phyloP scores from a whole-genome alignment of 2,797 vertebrate species.

The Cuculus canorus region DNA sequence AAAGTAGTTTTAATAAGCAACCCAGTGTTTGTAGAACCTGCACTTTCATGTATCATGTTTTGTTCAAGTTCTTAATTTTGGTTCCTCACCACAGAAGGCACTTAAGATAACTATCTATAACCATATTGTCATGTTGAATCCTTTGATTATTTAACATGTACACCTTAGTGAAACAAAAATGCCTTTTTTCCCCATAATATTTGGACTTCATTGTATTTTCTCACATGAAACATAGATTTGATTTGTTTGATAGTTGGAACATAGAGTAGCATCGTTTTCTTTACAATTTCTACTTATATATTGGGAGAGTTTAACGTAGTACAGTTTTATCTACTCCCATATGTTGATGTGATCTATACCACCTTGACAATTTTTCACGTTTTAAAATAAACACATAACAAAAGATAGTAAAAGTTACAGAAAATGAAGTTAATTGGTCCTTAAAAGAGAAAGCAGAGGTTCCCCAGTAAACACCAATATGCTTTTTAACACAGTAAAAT shows the following conservation, averaged over 20 bases:
- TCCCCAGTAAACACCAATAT: not conserved
- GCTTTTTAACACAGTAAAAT: slow-evolving; percentile 15
- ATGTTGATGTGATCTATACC: not conserved
- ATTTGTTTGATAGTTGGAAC: slow-evolving; percentile 55
- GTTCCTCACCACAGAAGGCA: slow-evolving; percentile 86
- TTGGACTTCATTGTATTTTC: slow-evolving; percentile 63
- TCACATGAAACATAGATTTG: slow-evolving; percentile 64
- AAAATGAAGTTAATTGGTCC: not conserved
- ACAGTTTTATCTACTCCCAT: not conserved
- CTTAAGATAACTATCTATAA: slow-evolving; percentile 93
- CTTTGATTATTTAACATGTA: slow-evolving; percentile 93
- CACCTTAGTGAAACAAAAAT: slow-evolving; percentile 86
- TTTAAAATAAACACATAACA: not conserved
- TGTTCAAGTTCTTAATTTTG: slow-evolving; percentile 86
- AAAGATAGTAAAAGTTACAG: not conserved
- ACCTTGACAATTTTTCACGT: not conserved
- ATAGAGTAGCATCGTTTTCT: slow-evolving; percentile 5
- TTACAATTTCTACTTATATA: not conserved
- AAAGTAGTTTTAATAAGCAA: slow-evolving; percentile 99
- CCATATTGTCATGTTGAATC: slow-evolving; percentile 90
- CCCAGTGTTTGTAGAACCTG: slow-evolving; percentile 91
- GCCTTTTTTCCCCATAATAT: slow-evolving; percentile 71
- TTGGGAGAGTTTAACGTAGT: not conserved
- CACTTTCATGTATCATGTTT: slow-evolving; percentile 92
- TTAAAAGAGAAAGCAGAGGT: not conserved